Conservation (phyloP, 2,797 vertebrate genomes). For the Cyprinodon diabolis region DNA sequence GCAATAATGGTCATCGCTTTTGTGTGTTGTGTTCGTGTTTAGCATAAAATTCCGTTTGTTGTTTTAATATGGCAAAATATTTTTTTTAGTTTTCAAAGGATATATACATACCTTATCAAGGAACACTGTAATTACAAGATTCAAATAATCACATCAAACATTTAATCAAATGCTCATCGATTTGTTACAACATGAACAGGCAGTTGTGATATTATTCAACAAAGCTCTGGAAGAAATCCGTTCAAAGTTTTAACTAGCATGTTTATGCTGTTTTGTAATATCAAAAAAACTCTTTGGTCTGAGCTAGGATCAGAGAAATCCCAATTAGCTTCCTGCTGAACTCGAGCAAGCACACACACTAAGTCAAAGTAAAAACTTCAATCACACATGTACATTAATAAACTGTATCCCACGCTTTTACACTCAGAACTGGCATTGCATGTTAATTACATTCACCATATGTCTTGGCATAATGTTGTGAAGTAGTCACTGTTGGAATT, state of each 20-base stretch:
- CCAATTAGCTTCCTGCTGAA: slow-evolving; percentile 1
- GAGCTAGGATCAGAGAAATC: neutral
- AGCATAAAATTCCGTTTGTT: too few relatives aligned
- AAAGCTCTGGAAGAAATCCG: too few relatives aligned
- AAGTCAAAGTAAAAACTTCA: slow-evolving; percentile 14
- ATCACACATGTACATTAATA: slow-evolving; percentile 25
- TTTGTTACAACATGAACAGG: neutral
- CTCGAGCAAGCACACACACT: slow-evolving; percentile 30
- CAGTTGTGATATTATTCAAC: too few relatives aligned
- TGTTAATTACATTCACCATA: slow-evolving; percentile 57
- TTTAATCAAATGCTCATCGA: too few relatives aligned
- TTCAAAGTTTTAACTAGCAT: too few relatives aligned
- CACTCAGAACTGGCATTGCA: slow-evolving; percentile 37
- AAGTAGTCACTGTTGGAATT: slow-evolving; percentile 57
- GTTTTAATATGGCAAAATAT: too few relatives aligned
- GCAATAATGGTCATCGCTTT: too few relatives aligned
- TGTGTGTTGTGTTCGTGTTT: too few relatives aligned
- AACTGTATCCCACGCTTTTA: slow-evolving; percentile 28
- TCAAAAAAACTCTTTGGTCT: neutral
- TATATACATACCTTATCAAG: too few relatives aligned
- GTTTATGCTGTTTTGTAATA: neutral
- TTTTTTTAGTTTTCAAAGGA: too few relatives aligned
- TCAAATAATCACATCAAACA: too few relatives aligned
- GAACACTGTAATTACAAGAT: too few relatives aligned
- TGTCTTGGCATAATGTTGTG: slow-evolving; percentile 60